Evolutionary conservation across 2,797 vertebrate genomes (phyloP).

Genomic region (Poliocrania exsul): DNA sequence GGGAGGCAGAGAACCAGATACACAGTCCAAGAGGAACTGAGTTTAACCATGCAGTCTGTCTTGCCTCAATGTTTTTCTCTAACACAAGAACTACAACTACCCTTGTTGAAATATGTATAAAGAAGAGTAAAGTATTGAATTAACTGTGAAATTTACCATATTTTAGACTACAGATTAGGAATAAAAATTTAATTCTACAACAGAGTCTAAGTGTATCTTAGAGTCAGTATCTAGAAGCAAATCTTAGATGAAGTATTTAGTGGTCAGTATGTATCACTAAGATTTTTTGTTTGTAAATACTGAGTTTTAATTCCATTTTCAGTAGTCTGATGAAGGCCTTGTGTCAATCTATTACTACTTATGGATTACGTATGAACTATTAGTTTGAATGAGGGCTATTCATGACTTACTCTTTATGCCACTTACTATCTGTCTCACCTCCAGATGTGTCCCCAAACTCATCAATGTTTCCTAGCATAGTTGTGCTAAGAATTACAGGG

Average conservation of each 20-base stretch:
- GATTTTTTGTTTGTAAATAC: neutral
- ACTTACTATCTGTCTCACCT: neutral
- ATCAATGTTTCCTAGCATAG: neutral
- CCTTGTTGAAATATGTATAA: neutral
- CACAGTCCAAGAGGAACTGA: neutral
- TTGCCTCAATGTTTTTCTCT: neutral
- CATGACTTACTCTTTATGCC: neutral
- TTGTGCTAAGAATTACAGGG: neutral
- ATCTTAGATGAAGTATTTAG: neutral
- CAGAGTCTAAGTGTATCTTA: neutral
- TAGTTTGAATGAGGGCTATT: neutral
- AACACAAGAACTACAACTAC: neutral
- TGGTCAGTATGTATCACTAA: neutral
- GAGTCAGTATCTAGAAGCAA: neutral
- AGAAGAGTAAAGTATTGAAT: neutral
- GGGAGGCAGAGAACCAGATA: neutral
- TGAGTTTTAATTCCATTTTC: neutral
- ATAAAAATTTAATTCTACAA: neutral
- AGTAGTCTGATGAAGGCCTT: neutral
- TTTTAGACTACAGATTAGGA: neutral
- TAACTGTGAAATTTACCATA: neutral
- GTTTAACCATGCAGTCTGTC: neutral
- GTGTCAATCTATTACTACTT: neutral
- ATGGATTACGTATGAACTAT: neutral
- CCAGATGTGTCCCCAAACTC: neutral